Base-by-base conservation (phyloP, 2,888 invertebrate species). In the Acanthacorydalis orientalis region DNA sequence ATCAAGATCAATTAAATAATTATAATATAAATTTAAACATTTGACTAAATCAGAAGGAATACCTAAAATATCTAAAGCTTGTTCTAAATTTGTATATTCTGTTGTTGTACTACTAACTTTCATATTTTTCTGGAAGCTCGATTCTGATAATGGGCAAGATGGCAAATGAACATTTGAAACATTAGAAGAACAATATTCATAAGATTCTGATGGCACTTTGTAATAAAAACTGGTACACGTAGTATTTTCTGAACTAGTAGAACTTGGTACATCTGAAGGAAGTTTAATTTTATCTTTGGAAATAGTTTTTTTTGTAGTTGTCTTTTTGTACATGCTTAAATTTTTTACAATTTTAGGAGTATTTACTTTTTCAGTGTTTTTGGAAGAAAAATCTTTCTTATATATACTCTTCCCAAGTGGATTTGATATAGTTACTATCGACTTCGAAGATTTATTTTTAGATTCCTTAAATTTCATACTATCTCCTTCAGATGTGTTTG, bases 11-110 rank as follows among this genome's bases (percentile, higher is more conserved):
- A 40, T 33, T 10, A 46, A 3, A 40, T 34, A 46, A 14, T 46
- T 39, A 32, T 46, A 40, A 39, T 46, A 46, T 16, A 40, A 16
- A 14, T 46, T 46, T 39, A 46, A 39, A 12, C 16, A 31, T 15
- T 35, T 34, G 31, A 34, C 33, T 23, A 46, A 35, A 35, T 46
- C 46, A n/a, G 39, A 15, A 7, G 46, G 31, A 31, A 46, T 23
- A 31, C 14, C 46, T 31, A 14, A 46, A 32, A 14, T 39, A 16
- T 44, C 35, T 15, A 11, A 44, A 44, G 35, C 44, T 44, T 31
- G 44, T 35, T 34, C 35, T 34, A 44, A 31, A 35, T 44, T 10
- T 34, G 10, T 2, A 16, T n/a, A 23, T 16, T 35, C 8, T 14
- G 31, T 8, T 14, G 32, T 43, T 43, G 31, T 43, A 31, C 31